phyloP scores from a whole-genome alignment of 2,888 invertebrate genomes.

The Odontocolon sp. region DNA sequence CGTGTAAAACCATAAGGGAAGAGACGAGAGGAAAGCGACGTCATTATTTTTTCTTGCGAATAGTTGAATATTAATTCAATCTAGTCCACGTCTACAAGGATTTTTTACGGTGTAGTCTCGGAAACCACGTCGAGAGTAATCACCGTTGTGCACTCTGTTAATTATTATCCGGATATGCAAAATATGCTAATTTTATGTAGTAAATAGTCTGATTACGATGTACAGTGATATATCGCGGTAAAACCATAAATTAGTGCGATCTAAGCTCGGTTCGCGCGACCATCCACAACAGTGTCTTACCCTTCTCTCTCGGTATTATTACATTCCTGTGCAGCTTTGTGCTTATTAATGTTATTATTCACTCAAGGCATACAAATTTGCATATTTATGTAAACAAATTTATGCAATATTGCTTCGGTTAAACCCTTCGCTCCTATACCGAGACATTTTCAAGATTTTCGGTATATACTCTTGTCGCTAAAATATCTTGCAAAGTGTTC shows the following conservation, averaged over 20 bases:
- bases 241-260: slow-evolving; percentile 57
- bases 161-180: slow-evolving; percentile 38
- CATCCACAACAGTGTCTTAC: slow-evolving; percentile 26
- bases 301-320: slow-evolving; percentile 27
- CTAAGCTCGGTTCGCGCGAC: slow-evolving; percentile 52
- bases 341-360: slow-evolving; percentile 47
- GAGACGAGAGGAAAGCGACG: not conserved
- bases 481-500: too few relatives aligned
- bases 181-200: slow-evolving; percentile 55
- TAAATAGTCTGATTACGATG: slow-evolving; percentile 55
- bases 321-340: slow-evolving; percentile 34
- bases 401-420: too few relatives aligned
- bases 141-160: slow-evolving; percentile 9
- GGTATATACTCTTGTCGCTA: too few relatives aligned
- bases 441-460: too few relatives aligned
- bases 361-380: too few relatives aligned
- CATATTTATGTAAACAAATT: too few relatives aligned
- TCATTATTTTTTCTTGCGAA: slow-evolving; percentile 12
- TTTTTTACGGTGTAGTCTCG: not conserved
- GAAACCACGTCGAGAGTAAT: not conserved
- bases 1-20: slow-evolving; percentile 4
- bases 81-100: not conserved
- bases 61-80: slow-evolving; percentile 46
- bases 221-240: slow-evolving; percentile 52
- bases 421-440: too few relatives aligned